phyloP scores from a whole-genome alignment of 2,888 invertebrate species.

The Lepidochrysops patricia region DNA sequence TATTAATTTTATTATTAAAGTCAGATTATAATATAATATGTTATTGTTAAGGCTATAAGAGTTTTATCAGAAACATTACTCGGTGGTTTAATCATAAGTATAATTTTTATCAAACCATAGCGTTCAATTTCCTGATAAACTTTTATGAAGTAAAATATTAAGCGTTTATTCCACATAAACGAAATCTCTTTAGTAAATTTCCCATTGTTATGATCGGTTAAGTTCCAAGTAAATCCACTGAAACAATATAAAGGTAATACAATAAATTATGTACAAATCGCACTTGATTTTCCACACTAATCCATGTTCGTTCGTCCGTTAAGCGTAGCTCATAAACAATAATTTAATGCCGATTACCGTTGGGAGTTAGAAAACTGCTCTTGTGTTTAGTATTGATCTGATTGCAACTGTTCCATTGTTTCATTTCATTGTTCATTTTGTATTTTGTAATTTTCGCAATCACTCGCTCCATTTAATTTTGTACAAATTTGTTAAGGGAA shows the following conservation, averaged over 20 bases:
- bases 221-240: not conserved
- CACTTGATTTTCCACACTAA: slow-evolving; percentile 29
- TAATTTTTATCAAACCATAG: too few species aligned
- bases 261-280: slow-evolving; percentile 25
- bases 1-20: too few species aligned
- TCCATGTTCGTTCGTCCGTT: slow-evolving; percentile 22
- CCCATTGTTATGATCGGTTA: not conserved
- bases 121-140: too few species aligned
- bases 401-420: slow-evolving; percentile 13
- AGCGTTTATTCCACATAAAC: not conserved
- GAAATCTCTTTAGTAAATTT: not conserved
- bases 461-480: not conserved
- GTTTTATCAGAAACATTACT: too few species aligned
- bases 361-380: slow-evolving; percentile 23
- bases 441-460: not conserved
- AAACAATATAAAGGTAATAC: slow-evolving; percentile 6
- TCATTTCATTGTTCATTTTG: slow-evolving; percentile 1
- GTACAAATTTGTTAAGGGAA: slow-evolving; percentile 12
- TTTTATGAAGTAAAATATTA: slow-evolving; percentile 23
- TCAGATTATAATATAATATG: too few species aligned
- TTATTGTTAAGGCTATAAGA: too few species aligned
- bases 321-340: slow-evolving; percentile 28
- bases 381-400: slow-evolving; percentile 14
- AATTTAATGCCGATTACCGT: slow-evolving; percentile 28
- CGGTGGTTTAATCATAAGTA: too few species aligned